Evolutionary conservation across 2,888 invertebrate genomes (phyloP).

Genomic region (Pomacea canaliculata): DNA sequence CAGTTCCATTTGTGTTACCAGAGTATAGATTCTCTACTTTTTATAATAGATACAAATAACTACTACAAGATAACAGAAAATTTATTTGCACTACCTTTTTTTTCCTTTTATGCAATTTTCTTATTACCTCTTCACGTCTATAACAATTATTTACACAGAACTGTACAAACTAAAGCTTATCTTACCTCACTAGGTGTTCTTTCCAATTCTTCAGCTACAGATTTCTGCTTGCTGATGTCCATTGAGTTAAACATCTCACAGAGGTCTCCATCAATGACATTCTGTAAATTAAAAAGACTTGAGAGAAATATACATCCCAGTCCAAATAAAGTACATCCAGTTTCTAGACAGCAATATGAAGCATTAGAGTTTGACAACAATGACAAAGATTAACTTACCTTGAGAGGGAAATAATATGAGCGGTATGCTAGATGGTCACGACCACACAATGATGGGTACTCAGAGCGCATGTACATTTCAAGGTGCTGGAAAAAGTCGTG

Average conservation of each 20-base stretch:
- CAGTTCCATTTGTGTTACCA: neutral
- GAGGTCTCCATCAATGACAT: constrained; percentile 97
- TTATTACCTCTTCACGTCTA: too few relatives aligned
- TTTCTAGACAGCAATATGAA: too few relatives aligned
- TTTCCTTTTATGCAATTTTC: too few relatives aligned
- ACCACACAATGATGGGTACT: constrained; percentile 95
- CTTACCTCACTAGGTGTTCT: constrained; percentile 90
- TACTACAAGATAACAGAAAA: too few relatives aligned
- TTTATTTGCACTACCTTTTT: too few relatives aligned
- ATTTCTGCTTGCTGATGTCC: constrained; percentile 93
- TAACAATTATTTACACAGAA: too few relatives aligned
- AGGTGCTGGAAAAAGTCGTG: constrained; percentile 99
- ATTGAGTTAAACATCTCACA: constrained; percentile 99
- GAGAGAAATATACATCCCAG: too few relatives aligned
- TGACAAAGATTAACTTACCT: constrained; percentile 79
- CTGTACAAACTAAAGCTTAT: neutral
- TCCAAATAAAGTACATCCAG: too few relatives aligned
- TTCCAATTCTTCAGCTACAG: constrained; percentile 94
- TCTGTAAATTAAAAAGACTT: constrained; percentile 73
- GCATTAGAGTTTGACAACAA: too few relatives aligned
- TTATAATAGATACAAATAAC: too few relatives aligned
- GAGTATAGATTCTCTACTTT: too few relatives aligned
- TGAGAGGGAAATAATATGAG: constrained; percentile 97
- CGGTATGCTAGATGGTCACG: constrained; percentile 97
- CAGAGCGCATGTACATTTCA: constrained; percentile 99